These are phyloP conservation scores for Meiosimyza platycephala DNA, from an alignment of 2,888 invertebrate genomes.

Conservation along the genomic window DNA sequence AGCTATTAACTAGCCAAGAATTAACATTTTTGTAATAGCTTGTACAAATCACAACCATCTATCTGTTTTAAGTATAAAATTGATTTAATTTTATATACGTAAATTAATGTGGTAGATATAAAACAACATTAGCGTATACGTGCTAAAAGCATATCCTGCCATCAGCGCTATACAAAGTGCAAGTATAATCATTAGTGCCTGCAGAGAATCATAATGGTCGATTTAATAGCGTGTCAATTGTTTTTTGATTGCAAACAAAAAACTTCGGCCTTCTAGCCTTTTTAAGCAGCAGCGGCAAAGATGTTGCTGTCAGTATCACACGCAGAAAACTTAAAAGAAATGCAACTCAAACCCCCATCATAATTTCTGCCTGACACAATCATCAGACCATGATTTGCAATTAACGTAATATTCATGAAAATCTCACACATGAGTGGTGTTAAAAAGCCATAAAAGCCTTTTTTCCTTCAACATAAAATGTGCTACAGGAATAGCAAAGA, in stretches of 20 bases:
- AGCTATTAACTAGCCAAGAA: no score
- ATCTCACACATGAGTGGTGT: slow-evolving; percentile 65
- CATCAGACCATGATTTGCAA: slow-evolving; percentile 41
- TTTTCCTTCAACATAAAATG: slow-evolving; percentile 2
- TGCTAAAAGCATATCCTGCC: background rate
- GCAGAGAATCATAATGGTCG: background rate
- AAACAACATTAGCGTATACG: slow-evolving; percentile 15
- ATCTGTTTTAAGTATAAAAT: no score
- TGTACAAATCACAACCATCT: no score
- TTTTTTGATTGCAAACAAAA: slow-evolving; percentile 23
- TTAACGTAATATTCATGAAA: slow-evolving; percentile 46
- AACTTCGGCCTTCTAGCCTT: background rate
- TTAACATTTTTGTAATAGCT: no score
- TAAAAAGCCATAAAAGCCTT: slow-evolving; percentile 48
- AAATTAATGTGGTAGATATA: background rate
- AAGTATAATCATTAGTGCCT: no score
- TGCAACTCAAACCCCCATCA: slow-evolving; percentile 6
- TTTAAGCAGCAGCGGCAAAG: background rate
- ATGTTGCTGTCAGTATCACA: slow-evolving; percentile 4
- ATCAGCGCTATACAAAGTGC: no score
- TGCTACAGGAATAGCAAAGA: slow-evolving; percentile 1
- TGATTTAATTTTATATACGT: no score
- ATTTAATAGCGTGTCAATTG: slow-evolving; percentile 25
- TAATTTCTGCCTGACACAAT: slow-evolving; percentile 18
- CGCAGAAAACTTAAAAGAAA: slow-evolving; percentile 5